phyloP scores from a whole-genome alignment of 2,888 invertebrate genomes.

The Coleophora deauratella region DNA sequence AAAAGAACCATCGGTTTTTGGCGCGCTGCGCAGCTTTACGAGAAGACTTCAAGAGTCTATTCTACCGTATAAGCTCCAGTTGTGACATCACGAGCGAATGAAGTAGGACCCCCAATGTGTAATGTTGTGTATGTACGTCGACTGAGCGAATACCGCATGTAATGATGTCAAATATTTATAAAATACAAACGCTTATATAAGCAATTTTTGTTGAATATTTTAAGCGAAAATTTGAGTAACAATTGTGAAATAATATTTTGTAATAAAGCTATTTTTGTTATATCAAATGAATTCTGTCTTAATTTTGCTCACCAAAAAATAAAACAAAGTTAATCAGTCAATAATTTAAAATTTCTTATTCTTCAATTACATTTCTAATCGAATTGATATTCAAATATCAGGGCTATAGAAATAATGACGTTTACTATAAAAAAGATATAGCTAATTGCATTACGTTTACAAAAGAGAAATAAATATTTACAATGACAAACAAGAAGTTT shows the following conservation, averaged over 20 bases:
- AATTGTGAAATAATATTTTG: conserved; percentile 41
- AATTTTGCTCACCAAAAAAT: conserved; percentile 14
- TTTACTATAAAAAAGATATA: too few relatives aligned
- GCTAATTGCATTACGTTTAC: conserved; percentile 38
- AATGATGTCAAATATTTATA: conserved; percentile 28
- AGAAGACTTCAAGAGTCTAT: too few relatives aligned
- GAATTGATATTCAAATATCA: conserved; percentile 31
- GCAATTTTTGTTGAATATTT: conserved; percentile 38
- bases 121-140: background rate
- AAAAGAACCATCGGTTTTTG: too few relatives aligned
- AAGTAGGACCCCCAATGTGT: background rate
- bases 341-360: conserved; percentile 56
- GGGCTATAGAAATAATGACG: conserved; percentile 16
- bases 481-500: background rate
- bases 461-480: conserved; percentile 3
- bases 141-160: too few relatives aligned
- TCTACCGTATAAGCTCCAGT: too few relatives aligned
- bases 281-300: conserved; percentile 12
- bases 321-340: conserved; percentile 35
- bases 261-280: conserved; percentile 54
- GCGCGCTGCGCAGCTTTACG: too few relatives aligned
- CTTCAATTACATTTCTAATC: conserved; percentile 32
- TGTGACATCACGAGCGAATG: too few relatives aligned
- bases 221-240: conserved; percentile 48
- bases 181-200: conserved; percentile 18